phyloP scores from a whole-genome alignment of 2,797 vertebrate genomes.

The Eulemur mongoz region DNA sequence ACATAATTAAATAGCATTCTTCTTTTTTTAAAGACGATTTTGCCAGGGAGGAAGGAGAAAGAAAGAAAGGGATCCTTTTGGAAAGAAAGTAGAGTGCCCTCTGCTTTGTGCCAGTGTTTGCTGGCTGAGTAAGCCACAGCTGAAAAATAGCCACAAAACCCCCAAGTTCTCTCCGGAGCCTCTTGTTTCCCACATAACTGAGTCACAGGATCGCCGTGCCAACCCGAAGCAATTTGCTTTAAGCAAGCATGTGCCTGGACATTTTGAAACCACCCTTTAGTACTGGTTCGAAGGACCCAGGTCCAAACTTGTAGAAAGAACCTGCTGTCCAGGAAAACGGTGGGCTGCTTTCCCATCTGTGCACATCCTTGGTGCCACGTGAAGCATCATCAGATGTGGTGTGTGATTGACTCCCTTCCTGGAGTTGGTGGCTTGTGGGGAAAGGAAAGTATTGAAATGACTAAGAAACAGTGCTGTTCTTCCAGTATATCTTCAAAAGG shows the following conservation, averaged over 20 bases:
- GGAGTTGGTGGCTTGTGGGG: not conserved
- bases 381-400: not conserved
- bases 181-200: not conserved
- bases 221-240: constrained; percentile 39
- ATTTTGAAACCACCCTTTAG: constrained; percentile 17
- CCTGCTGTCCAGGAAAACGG: not conserved
- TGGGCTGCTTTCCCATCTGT: not conserved
- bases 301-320: constrained; percentile 10
- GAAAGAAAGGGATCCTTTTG: not conserved
- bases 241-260: not conserved
- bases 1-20: not conserved
- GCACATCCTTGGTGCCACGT: not conserved
- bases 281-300: not conserved
- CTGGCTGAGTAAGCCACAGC: constrained; percentile 8
- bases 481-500: constrained; percentile 19
- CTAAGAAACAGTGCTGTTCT: not conserved
- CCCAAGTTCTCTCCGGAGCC: not conserved
- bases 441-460: not conserved
- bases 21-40: not conserved
- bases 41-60: not conserved
- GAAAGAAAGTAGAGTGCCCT: not conserved
- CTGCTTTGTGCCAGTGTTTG: not conserved
- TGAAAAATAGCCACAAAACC: not conserved
- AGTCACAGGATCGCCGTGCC: not conserved
- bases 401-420: not conserved